Evolutionary conservation across 1,140 invertebrate species (phyloP).

Genomic region (Drosophila aff.): DNA sequence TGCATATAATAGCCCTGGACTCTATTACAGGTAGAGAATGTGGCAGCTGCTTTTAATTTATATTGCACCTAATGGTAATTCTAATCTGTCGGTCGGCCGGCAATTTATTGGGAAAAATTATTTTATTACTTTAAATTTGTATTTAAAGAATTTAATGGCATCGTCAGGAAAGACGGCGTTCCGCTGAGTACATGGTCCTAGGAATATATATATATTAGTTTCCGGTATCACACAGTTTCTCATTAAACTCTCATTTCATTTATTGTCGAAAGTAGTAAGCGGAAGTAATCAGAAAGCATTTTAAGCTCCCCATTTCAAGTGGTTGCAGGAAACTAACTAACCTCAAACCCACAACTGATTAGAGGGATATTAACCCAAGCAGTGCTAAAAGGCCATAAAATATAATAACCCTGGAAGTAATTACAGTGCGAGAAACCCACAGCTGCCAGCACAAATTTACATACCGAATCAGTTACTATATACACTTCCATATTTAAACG

Average conservation of each 20-base stretch:
- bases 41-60: conserved; percentile 12
- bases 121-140: too few relatives aligned
- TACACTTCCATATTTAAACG: not conserved
- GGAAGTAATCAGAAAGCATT: not conserved
- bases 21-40: conserved; percentile 15
- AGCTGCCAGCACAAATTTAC: conserved; percentile 14
- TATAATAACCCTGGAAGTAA: not conserved
- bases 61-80: not conserved
- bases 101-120: too few relatives aligned
- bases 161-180: conserved; percentile 36
- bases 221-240: too few relatives aligned
- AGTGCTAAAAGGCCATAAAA: conserved; percentile 2
- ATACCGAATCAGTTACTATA: conserved; percentile 2
- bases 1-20: not conserved
- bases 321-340: not conserved
- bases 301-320: not conserved
- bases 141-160: conserved; percentile 7
- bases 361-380: not conserved
- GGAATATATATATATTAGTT: too few relatives aligned
- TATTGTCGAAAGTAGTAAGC: conserved; percentile 4
- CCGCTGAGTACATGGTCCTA: conserved; percentile 19
- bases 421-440: conserved; percentile 25
- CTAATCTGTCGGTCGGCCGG: not conserved
- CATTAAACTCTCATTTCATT: not conserved
- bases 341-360: not conserved